phyloP scores from a whole-genome alignment of 2,888 invertebrate genomes.

The Oegoconia quadripuncta region DNA sequence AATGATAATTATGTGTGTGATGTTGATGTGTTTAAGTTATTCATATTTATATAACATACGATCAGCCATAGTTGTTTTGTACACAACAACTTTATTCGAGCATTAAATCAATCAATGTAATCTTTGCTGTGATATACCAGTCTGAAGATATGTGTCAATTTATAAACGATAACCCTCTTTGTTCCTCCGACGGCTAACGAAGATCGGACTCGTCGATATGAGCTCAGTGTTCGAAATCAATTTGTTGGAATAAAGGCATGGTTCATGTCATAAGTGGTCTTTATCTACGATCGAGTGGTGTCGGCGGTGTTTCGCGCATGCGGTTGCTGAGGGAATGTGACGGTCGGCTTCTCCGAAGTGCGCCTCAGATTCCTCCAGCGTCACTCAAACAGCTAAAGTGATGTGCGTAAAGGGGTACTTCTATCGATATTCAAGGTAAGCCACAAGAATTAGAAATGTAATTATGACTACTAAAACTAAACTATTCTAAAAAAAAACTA shows the following conservation, averaged over 20 bases:
- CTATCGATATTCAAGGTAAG: background rate
- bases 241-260: constrained; percentile 71
- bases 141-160: constrained; percentile 53
- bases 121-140: constrained; percentile 35
- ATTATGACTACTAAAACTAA: too few species aligned
- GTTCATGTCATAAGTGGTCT: constrained; percentile 66
- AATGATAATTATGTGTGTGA: too few species aligned
- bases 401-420: background rate
- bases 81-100: too few species aligned
- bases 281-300: constrained; percentile 67
- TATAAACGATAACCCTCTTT: constrained; percentile 48
- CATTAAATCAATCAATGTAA: constrained; percentile 42
- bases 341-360: constrained; percentile 62
- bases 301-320: constrained; percentile 68
- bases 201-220: constrained; percentile 45
- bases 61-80: too few species aligned
- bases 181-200: constrained; percentile 29
- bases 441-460: background rate
- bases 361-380: constrained; percentile 41
- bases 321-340: constrained; percentile 48
- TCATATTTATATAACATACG: constrained; percentile 16
- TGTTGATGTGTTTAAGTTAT: background rate
- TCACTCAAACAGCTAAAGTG: constrained; percentile 33
- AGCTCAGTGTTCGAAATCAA: constrained; percentile 58
- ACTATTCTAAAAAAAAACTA: too few species aligned